Conservation (phyloP, 1,140 invertebrate species). For the Saccostrea cuccullata region DNA sequence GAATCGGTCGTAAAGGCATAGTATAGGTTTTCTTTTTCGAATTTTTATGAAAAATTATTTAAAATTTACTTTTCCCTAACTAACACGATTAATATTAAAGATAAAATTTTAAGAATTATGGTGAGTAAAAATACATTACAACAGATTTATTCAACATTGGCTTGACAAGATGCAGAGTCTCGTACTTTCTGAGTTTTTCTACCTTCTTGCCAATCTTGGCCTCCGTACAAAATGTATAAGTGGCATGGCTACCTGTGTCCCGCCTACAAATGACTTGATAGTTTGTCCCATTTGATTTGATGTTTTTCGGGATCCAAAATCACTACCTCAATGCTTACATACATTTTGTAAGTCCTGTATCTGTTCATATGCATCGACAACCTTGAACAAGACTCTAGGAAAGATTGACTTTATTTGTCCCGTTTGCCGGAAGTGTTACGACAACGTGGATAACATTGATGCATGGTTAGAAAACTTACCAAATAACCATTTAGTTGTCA, state of each 20-base stretch:
- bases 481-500: too few relatives aligned
- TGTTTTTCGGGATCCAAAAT: neutral
- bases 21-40: too few relatives aligned
- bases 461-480: too few relatives aligned
- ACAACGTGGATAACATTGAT: too few relatives aligned
- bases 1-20: too few relatives aligned
- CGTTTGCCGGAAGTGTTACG: slow-evolving; percentile 1
- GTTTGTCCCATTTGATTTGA: slow-evolving; percentile 20
- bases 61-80: too few relatives aligned
- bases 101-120: too few relatives aligned
- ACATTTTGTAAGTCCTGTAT: slow-evolving; percentile 33
- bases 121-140: too few relatives aligned
- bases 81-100: too few relatives aligned
- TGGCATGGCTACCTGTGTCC: neutral
- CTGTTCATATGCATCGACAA: neutral
- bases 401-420: too few relatives aligned
- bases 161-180: neutral
- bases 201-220: neutral
- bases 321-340: slow-evolving; percentile 11
- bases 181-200: neutral
- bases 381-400: neutral
- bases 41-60: too few relatives aligned
- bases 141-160: neutral
- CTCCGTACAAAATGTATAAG: neutral
- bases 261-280: neutral